Conservation (phyloP, 2,888 invertebrate species). For the Neria commutata region DNA sequence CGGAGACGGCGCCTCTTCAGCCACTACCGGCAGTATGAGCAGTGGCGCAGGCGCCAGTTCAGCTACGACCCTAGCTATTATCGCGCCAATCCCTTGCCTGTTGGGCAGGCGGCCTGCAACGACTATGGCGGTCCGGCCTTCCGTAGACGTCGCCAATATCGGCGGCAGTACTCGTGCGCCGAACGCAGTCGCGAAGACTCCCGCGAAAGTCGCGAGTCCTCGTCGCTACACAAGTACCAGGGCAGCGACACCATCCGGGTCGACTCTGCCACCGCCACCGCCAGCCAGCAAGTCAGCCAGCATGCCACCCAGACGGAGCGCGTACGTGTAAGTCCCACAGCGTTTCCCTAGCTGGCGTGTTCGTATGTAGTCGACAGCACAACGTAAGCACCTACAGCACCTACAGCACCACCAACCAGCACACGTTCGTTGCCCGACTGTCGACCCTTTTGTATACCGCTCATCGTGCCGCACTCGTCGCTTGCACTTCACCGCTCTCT, state of each 20-base stretch:
- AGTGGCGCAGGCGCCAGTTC: constrained; percentile 60
- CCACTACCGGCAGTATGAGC: constrained; percentile 60
- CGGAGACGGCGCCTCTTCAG: constrained; percentile 57
- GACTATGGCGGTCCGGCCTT: constrained; percentile 46
- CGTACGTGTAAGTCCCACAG: constrained; percentile 48
- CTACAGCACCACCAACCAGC: too few relatives aligned
- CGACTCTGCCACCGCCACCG: constrained; percentile 46
- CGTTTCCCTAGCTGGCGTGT: not conserved
- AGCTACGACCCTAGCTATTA: constrained; percentile 60
- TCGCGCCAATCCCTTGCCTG: constrained; percentile 49
- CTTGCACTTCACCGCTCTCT: too few relatives aligned
- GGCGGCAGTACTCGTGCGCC: constrained; percentile 58
- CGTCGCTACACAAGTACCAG: constrained; percentile 43
- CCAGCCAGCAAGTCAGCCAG: constrained; percentile 50
- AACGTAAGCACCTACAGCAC: too few relatives aligned
- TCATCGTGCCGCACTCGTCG: too few relatives aligned
- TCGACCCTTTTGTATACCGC: too few relatives aligned
- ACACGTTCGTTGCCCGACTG: too few relatives aligned
- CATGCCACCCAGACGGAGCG: constrained; percentile 27
- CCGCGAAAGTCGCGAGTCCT: constrained; percentile 57
- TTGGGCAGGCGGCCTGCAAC: constrained; percentile 41
- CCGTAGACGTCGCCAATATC: constrained; percentile 56
- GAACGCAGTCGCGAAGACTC: constrained; percentile 58
- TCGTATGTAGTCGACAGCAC: not conserved
- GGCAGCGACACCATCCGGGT: constrained; percentile 51